Percentiles rank a stretch among this genome's conserved stretches.
Evolutionary conservation across 2,113 vertebrate species (phyloP).

Genomic region (Ascaphus truei): DNA sequence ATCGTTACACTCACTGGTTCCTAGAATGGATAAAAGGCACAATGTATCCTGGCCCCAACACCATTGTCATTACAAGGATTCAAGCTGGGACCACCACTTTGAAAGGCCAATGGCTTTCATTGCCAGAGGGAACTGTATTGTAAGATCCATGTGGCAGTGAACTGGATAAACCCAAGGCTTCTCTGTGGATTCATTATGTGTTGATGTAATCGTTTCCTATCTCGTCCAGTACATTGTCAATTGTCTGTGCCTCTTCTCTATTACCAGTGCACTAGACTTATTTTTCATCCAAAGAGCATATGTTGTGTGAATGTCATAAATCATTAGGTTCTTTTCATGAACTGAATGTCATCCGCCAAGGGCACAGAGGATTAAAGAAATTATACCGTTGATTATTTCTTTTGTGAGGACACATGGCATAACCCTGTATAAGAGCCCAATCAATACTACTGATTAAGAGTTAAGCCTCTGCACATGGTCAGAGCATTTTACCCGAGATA

Average conservation of each 20-base stretch:
- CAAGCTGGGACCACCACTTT: too few species aligned
- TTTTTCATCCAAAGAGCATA: neutral
- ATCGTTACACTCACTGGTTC: too few species aligned
- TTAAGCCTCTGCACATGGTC: neutral
- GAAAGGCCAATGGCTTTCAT: too few species aligned
- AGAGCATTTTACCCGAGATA: neutral
- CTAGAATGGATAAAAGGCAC: too few species aligned
- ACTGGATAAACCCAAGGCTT: too few species aligned
- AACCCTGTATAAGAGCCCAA: neutral
- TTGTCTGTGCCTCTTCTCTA: neutral
- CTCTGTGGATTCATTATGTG: too few species aligned
- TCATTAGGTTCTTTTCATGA: neutral
- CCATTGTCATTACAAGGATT: too few species aligned
- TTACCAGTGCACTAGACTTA: too few species aligned
- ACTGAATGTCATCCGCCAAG: constrained; percentile 18
- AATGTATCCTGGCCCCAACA: too few species aligned
- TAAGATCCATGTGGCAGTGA: too few species aligned
- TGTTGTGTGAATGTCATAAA: constrained; percentile 10
- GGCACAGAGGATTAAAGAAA: constrained; percentile 19
- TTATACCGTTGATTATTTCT: constrained; percentile 16
- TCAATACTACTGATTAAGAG: constrained; percentile 12
- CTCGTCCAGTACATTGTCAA: neutral
- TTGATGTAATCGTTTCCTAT: too few species aligned
- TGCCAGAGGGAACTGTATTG: too few species aligned
- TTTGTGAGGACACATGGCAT: constrained; percentile 4